Evolutionary conservation across 2,797 vertebrate species (phyloP).

Genomic region (Melanotaenia boesemani): DNA sequence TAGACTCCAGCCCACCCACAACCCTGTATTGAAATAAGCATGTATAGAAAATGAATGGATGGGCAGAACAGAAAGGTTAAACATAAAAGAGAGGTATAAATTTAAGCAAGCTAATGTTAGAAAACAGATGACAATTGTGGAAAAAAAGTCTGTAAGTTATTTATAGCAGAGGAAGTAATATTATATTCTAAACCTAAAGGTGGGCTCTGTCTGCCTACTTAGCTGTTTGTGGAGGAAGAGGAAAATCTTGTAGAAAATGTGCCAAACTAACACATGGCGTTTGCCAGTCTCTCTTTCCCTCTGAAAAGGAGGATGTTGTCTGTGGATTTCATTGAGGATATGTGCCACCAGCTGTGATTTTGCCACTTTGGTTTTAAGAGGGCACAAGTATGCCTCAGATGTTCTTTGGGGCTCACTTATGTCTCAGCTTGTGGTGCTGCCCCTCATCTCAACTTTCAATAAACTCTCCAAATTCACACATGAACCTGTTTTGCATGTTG

Average conservation of each 20-base stretch:
- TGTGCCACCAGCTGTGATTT: background rate
- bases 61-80: no score
- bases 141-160: no score
- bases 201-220: background rate
- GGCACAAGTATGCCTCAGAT: slow-evolving; percentile 9
- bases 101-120: no score
- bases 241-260: no score
- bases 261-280: no score
- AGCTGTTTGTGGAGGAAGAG: background rate
- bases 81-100: no score
- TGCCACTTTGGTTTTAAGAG: slow-evolving; percentile 3
- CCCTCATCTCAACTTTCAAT: slow-evolving; percentile 27
- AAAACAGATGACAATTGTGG: no score
- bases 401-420: slow-evolving; percentile 25
- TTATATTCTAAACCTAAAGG: no score
- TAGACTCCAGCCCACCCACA: no score
- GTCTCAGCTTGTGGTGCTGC: slow-evolving; percentile 11
- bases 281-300: slow-evolving; percentile 11
- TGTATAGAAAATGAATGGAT: no score
- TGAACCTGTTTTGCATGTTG: slow-evolving; percentile 36
- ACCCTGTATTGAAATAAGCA: no score
- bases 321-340: slow-evolving; percentile 13
- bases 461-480: slow-evolving; percentile 27
- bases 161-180: no score
- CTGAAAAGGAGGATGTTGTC: background rate